A percentile compares a stretch with the other conserved stretches of the same genome.
phyloP scores from a whole-genome alignment of 2,113 vertebrate species.

The Hucho hucho region DNA sequence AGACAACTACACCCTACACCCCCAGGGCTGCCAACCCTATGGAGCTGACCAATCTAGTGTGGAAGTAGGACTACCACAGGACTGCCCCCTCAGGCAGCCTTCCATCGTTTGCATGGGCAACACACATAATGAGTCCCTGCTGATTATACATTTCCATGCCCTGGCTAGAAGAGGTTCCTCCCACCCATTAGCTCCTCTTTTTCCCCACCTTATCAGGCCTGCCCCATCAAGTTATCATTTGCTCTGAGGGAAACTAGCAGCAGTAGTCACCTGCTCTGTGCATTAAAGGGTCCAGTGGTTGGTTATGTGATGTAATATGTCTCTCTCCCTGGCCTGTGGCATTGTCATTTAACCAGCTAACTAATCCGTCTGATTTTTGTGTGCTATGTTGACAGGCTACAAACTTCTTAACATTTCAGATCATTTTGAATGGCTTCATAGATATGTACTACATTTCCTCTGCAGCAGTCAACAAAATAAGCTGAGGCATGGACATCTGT shows the following conservation, averaged over 20 bases:
- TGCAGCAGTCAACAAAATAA: too few species aligned
- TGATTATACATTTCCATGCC: conserved; percentile 21
- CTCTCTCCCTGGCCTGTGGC: too few species aligned
- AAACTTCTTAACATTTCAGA: too few species aligned
- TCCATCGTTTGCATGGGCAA: background rate
- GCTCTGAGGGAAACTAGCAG: background rate
- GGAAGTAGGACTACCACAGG: too few species aligned
- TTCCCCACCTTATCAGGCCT: background rate
- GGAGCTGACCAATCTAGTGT: background rate
- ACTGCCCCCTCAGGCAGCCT: background rate
- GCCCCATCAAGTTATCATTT: background rate
- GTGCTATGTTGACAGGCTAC: too few species aligned
- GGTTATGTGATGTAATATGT: too few species aligned
- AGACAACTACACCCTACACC: background rate
- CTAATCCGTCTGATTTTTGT: too few species aligned
- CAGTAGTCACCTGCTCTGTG: background rate
- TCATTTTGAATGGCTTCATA: too few species aligned
- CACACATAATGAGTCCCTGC: conserved; percentile 20
- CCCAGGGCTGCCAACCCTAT: background rate
- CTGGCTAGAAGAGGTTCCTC: background rate
- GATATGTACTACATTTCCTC: too few species aligned
- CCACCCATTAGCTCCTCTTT: background rate
- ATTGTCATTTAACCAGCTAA: too few species aligned
- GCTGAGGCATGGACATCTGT: too few species aligned
- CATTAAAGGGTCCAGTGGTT: too few species aligned